These are phyloP conservation scores for Aricia artaxerxes DNA, from an alignment of 2,888 invertebrate species.

Conservation along the genomic window DNA sequence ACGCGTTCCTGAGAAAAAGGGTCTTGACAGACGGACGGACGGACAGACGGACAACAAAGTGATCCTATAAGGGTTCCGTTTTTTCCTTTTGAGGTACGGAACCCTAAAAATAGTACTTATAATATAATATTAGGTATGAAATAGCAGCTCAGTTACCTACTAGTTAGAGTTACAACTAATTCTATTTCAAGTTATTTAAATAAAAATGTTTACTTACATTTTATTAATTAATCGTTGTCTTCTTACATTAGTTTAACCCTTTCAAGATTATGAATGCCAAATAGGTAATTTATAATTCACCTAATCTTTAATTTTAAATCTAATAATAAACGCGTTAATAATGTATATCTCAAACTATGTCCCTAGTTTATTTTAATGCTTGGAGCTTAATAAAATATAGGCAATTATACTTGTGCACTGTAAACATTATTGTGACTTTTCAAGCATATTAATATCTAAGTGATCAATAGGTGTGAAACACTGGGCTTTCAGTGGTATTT, in stretches of 20 bases:
- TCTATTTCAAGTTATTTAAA: background rate
- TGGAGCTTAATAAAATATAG: background rate
- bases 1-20: too few relatives aligned
- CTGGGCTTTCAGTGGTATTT: constrained; percentile 52
- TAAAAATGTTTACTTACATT: background rate
- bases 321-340: background rate
- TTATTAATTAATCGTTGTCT: background rate
- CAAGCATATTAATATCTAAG: constrained; percentile 57
- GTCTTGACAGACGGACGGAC: too few relatives aligned
- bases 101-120: background rate
- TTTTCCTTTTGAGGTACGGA: too few relatives aligned
- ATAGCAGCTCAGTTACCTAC: background rate
- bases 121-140: background rate
- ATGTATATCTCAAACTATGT: background rate
- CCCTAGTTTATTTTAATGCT: background rate
- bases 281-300: background rate
- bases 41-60: too few relatives aligned
- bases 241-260: background rate
- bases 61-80: too few relatives aligned
- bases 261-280: background rate
- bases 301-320: background rate
- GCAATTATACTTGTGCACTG: background rate
- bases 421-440: constrained; percentile 64
- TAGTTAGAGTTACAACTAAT: background rate
- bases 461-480: constrained; percentile 56